Evolutionary conservation across 2,888 invertebrate species (phyloP), one percentile per base, ranked within the genome.

Genomic region (Pinctada fucata): DNA sequence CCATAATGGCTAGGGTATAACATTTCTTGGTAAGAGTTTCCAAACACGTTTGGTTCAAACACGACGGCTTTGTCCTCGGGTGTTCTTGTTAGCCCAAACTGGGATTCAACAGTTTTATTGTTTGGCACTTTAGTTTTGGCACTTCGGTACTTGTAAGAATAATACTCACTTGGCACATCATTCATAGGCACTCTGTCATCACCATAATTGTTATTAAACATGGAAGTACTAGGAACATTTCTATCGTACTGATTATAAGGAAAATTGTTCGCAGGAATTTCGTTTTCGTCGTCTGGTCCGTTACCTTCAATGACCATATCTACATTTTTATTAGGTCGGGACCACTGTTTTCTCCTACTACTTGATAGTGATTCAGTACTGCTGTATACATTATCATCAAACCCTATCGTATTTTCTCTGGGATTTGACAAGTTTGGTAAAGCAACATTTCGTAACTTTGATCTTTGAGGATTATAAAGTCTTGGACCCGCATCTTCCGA

Each of bases 301-400:
- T 58, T 13, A 10, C 13, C 58, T 13, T 58, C 10, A 13, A 68
- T 68, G 13, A 13, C 10, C 6, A 16, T 47, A 45, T 31, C 48
- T 2, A 47, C 31, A 2, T 51, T 70, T 13, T 70, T 75, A 5
- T 51, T 74, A 13, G 74, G 64, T 51, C 31, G 51, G 48, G 63
- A 70, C 78, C 78, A 78, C 16, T 78, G 73, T 73, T 65, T 78
- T 66, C 78, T 69, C n/a, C n/a, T 64, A 13, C 72, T 45, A 45
- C 52, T 64, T 48, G 70, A 51, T 10, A 4, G 31, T 5, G 65
- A 48, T 13, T 48, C 31, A 68, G 8, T 74, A 13, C 64, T 63
- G 16, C 51, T 50, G 50, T n/a, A 13, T 49, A 49, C 50, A 65
- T 65, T n/a, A 50, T 50, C 50, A 49, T 65, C 65, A 31, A 16